phyloP scores from a whole-genome alignment of 2,797 vertebrate species.

The Paramormyrops hopkinsi region DNA sequence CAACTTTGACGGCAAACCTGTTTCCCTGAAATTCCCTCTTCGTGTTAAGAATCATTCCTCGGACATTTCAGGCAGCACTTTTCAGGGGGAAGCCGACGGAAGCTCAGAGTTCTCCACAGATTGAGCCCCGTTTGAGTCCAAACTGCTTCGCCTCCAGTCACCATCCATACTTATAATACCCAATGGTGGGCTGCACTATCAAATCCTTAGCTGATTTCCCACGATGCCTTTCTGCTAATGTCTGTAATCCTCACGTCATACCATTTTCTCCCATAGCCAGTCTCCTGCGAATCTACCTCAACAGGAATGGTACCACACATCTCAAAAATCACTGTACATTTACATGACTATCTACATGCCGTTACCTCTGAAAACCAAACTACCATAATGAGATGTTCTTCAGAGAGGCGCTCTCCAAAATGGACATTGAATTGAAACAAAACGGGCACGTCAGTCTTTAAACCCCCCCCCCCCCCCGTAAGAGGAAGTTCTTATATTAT shows the following conservation, averaged over 20 bases:
- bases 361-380: neutral
- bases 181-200: neutral
- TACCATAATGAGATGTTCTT: neutral
- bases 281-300: neutral
- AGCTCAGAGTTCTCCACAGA: neutral
- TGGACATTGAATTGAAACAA: neutral
- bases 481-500: neutral
- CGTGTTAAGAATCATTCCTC: neutral
- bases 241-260: neutral
- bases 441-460: neutral
- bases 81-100: neutral
- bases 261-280: neutral
- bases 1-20: neutral
- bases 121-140: neutral
- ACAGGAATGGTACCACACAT: neutral
- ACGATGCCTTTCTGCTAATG: neutral
- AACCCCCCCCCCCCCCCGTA: neutral
- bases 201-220: neutral
- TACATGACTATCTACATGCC: neutral
- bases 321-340: neutral
- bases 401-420: neutral
- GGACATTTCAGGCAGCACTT: neutral
- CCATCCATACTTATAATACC: neutral
- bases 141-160: neutral
- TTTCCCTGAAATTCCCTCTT: neutral